A percentile compares a stretch with the other conserved stretches of the same genome.
Conservation (phyloP, 2,797 vertebrate genomes). For the Morus bassanus region DNA sequence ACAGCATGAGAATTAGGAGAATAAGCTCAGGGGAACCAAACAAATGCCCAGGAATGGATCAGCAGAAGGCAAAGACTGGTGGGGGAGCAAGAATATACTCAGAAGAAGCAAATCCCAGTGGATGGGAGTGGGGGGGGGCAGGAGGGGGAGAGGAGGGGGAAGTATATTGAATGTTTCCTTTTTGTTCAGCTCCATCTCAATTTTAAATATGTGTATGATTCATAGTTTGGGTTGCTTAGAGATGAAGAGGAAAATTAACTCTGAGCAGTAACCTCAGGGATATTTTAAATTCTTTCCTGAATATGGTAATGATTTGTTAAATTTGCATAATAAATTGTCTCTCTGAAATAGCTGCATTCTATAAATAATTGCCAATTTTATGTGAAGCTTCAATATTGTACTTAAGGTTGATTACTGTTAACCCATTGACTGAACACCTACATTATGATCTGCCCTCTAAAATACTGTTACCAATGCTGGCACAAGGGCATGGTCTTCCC, state of each 20-base stretch:
- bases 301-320: slow-evolving; percentile 17
- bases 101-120: slow-evolving; percentile 72
- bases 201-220: slow-evolving; percentile 27
- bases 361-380: slow-evolving; percentile 25
- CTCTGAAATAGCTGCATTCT: slow-evolving; percentile 9
- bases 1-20: slow-evolving; percentile 70
- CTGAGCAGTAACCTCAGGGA: slow-evolving; percentile 40
- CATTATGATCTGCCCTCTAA: slow-evolving; percentile 13
- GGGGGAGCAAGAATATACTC: slow-evolving; percentile 70
- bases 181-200: slow-evolving; percentile 53
- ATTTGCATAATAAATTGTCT: slow-evolving; percentile 46
- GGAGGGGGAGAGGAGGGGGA: background rate
- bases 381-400: slow-evolving; percentile 3
- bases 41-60: slow-evolving; percentile 65
- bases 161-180: slow-evolving; percentile 65
- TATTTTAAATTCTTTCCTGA: slow-evolving; percentile 51
- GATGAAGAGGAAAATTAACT: slow-evolving; percentile 35
- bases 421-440: background rate
- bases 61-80: slow-evolving; percentile 72
- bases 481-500: background rate
- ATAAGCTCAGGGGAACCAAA: slow-evolving; percentile 74
- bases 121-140: background rate
- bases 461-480: slow-evolving; percentile 6
- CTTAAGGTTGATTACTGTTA: background rate
- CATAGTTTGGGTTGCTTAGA: slow-evolving; percentile 35